Evolutionary conservation across 2,797 vertebrate genomes (phyloP).

Genomic region (Diplodus puntazzo): DNA sequence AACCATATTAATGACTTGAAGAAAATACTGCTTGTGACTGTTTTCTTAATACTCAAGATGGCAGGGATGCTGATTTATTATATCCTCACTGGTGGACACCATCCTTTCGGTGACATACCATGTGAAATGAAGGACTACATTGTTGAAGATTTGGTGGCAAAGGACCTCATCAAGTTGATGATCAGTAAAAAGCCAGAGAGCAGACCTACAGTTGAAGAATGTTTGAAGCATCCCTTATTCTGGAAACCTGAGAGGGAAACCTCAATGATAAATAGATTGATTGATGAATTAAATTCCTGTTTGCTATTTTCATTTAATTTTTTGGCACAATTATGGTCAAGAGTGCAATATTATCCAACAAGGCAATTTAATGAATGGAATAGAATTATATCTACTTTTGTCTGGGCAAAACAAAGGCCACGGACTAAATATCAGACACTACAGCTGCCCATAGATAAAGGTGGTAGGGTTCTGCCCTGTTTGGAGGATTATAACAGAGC

Average conservation of each 20-base stretch:
- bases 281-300: too few species aligned
- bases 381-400: too few species aligned
- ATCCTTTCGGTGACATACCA: slow-evolving; percentile 67
- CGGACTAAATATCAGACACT: too few species aligned
- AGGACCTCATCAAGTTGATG: slow-evolving; percentile 77
- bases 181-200: slow-evolving; percentile 58
- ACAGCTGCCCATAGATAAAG: too few species aligned
- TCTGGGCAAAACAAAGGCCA: too few species aligned
- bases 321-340: too few species aligned
- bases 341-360: background rate
- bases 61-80: slow-evolving; percentile 82
- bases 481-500: too few species aligned
- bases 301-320: too few species aligned
- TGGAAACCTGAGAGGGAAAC: too few species aligned
- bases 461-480: too few species aligned
- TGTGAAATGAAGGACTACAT: slow-evolving; percentile 53
- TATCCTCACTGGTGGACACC: slow-evolving; percentile 75
- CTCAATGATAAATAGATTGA: too few species aligned
- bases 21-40: background rate
- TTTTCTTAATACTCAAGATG: slow-evolving; percentile 55
- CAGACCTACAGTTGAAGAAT: slow-evolving; percentile 71
- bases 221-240: slow-evolving; percentile 68
- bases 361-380: background rate
- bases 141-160: slow-evolving; percentile 69
- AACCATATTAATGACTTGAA: fast-evolving